These are phyloP conservation scores for Taxidea taxus DNA, from an alignment of 2,113 vertebrate species.

Conservation along the genomic window DNA sequence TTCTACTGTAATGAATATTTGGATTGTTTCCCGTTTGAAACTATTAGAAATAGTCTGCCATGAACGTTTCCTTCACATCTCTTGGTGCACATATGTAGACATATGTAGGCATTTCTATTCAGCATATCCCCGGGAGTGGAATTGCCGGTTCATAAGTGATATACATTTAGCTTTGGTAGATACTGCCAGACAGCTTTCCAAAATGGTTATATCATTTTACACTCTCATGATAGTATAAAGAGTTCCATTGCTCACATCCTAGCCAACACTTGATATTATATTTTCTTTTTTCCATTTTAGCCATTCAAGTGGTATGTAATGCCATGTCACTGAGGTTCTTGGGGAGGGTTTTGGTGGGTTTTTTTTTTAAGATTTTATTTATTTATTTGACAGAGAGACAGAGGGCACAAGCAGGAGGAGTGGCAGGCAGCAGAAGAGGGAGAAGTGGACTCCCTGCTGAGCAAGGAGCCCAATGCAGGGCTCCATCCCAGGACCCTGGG, in stretches of 20 bases:
- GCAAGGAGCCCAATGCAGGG: too few species aligned
- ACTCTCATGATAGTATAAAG: accelerated
- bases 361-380: not conserved
- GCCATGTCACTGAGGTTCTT: not conserved
- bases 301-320: not conserved
- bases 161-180: not conserved
- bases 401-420: not conserved
- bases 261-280: not conserved
- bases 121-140: not conserved
- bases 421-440: not conserved
- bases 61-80: not conserved
- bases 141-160: not conserved
- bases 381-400: not conserved
- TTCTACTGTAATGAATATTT: not conserved
- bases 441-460: not conserved
- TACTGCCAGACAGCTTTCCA: not conserved
- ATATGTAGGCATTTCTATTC: too few species aligned
- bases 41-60: not conserved
- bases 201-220: not conserved
- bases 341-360: not conserved
- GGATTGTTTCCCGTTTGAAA: not conserved
- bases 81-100: too few species aligned
- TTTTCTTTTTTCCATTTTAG: not conserved
- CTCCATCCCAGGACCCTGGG: not conserved
- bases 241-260: not conserved